phyloP scores from a whole-genome alignment of 53 echinoderm and acorn worm species.

The Mesocentrotus franciscanus region DNA sequence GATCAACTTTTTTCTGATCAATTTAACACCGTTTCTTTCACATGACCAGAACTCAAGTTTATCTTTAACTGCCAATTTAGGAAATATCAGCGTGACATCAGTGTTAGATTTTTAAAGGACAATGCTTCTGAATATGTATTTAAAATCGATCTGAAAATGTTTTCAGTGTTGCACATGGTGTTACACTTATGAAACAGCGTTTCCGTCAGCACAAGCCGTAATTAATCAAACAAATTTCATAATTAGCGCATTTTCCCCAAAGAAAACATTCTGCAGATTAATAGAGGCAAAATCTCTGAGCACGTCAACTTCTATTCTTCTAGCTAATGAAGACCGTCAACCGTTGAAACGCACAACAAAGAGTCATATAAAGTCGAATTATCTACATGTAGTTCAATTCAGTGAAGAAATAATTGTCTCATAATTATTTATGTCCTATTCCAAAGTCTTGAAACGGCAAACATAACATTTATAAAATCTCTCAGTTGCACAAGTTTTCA shows the following conservation, averaged over 20 bases:
- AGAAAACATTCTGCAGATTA: neutral
- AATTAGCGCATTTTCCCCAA: neutral
- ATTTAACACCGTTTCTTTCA: too few species aligned
- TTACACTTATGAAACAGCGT: too few species aligned
- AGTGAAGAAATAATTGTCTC: neutral
- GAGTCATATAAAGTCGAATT: neutral
- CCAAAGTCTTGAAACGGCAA: constrained; percentile 4
- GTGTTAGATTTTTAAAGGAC: too few species aligned
- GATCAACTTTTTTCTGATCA: too few species aligned
- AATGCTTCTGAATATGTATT: too few species aligned
- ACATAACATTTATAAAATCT: neutral
- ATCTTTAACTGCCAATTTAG: too few species aligned
- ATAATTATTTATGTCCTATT: neutral
- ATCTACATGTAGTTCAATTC: neutral
- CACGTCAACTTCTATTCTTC: neutral
- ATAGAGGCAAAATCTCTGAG: neutral
- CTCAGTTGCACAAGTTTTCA: neutral
- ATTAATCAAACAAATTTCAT: too few species aligned
- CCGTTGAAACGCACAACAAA: neutral
- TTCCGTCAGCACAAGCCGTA: too few species aligned
- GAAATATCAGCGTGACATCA: too few species aligned
- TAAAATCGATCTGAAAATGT: too few species aligned
- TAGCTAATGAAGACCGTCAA: neutral
- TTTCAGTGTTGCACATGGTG: too few species aligned
- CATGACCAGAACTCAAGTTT: too few species aligned